These are phyloP conservation scores for Leptodirus hochenwartii DNA, from an alignment of 2,888 invertebrate species.

Conservation along the genomic window DNA sequence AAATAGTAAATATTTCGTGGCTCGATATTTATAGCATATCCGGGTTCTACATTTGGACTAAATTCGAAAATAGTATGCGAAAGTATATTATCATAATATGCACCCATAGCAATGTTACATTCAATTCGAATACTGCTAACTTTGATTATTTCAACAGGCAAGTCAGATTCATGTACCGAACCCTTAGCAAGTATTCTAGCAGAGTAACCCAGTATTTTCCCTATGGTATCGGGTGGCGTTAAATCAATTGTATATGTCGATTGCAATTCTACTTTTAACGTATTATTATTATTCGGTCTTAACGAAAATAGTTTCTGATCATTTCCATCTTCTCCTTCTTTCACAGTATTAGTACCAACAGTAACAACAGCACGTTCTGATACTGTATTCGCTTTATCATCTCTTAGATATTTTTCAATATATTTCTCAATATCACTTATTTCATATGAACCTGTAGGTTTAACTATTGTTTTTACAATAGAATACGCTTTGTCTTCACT, in stretches of 20 bases:
- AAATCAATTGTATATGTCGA: too few relatives aligned
- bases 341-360: too few relatives aligned
- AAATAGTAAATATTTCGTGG: conserved; percentile 20
- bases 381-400: too few relatives aligned
- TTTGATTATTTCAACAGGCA: conserved; percentile 16
- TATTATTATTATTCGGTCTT: conserved; percentile 7
- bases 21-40: conserved; percentile 20
- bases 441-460: conserved; percentile 9
- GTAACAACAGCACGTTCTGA: too few relatives aligned
- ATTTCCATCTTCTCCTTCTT: too few relatives aligned
- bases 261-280: conserved; percentile 4
- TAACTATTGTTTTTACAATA: conserved; percentile 7
- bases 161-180: conserved; percentile 14
- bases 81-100: conserved; percentile 14
- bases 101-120: conserved; percentile 15
- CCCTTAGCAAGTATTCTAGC: conserved; percentile 9
- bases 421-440: conserved; percentile 8
- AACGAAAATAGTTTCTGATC: background rate
- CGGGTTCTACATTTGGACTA: conserved; percentile 17
- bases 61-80: conserved; percentile 21
- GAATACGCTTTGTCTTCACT: too few relatives aligned
- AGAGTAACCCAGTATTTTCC: conserved; percentile 8
- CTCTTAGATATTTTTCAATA: conserved; percentile 8
- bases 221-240: conserved; percentile 4
- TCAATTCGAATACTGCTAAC: conserved; percentile 15